Conservation (phyloP, 2,888 invertebrate species). For the Cephus runcator region DNA sequence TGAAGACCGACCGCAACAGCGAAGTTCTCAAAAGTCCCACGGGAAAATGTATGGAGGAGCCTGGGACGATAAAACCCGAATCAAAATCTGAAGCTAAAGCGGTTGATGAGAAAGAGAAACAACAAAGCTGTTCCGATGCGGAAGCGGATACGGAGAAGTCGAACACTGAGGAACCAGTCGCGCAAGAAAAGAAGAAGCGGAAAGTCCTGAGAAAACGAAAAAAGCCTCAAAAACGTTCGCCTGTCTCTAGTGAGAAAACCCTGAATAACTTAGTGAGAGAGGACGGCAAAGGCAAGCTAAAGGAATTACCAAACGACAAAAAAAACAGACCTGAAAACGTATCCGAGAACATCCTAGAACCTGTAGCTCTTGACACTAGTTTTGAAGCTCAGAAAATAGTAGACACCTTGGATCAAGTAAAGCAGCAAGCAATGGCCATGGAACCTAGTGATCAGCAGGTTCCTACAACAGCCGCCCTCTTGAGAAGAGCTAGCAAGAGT, state of each 20-base stretch:
- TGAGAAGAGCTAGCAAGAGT: conserved; percentile 47
- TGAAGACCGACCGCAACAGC: conserved; percentile 31
- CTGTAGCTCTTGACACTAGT: conserved; percentile 24
- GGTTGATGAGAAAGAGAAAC: conserved; percentile 30
- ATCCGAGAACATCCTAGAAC: conserved; percentile 28
- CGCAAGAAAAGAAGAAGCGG: conserved; percentile 68
- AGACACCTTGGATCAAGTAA: conserved; percentile 55
- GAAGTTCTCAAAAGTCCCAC: conserved; percentile 26
- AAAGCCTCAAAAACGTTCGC: conserved; percentile 66
- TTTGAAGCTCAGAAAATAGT: conserved; percentile 36
- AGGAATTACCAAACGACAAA: conserved; percentile 34
- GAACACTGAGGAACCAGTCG: conserved; percentile 68
- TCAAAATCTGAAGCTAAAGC: conserved; percentile 8
- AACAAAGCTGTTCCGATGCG: conserved; percentile 58
- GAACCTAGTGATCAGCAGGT: conserved; percentile 56
- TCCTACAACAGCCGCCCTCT: conserved; percentile 43
- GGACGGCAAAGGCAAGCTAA: conserved; percentile 38
- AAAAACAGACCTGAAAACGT: conserved; percentile 37
- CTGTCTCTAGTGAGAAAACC: conserved; percentile 36
- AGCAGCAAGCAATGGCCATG: conserved; percentile 52
- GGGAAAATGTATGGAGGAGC: conserved; percentile 27
- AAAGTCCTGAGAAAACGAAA: conserved; percentile 75
- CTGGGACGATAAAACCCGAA: conserved; percentile 21
- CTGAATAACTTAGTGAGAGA: conserved; percentile 42
- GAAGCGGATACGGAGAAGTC: conserved; percentile 67